Conservation (phyloP, 2,113 vertebrate species). For the Lepisosteus osseus region DNA sequence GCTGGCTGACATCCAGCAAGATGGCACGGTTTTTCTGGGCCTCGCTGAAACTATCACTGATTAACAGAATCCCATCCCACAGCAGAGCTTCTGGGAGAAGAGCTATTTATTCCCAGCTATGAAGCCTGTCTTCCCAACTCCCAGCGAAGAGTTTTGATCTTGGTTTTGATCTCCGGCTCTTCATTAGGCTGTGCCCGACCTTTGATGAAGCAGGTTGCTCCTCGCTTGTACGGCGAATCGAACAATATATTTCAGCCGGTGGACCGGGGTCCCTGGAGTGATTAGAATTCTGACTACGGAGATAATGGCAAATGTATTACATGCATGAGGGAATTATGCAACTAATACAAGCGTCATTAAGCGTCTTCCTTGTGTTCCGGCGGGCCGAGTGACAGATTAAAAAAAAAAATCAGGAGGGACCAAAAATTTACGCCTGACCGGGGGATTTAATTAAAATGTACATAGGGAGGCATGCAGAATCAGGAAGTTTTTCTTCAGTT, state of each 20-base stretch:
- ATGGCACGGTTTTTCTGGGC: too few relatives aligned
- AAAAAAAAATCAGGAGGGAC: constrained; percentile 10
- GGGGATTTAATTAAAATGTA: constrained; percentile 50
- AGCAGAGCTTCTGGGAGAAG: neutral
- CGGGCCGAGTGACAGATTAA: constrained; percentile 42
- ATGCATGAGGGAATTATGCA: constrained; percentile 40
- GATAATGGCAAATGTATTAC: constrained; percentile 40
- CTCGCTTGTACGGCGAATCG: neutral
- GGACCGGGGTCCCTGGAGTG: constrained; percentile 18
- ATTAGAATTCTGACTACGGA: constrained; percentile 34
- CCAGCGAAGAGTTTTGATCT: neutral
- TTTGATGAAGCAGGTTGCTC: neutral
- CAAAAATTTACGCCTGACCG: constrained; percentile 37
- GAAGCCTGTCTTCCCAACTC: too few relatives aligned
- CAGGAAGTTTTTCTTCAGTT: constrained; percentile 14
- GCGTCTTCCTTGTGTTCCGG: constrained; percentile 22
- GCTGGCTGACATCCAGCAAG: too few relatives aligned
- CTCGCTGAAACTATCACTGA: neutral
- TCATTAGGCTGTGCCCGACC: neutral
- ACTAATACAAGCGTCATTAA: constrained; percentile 51
- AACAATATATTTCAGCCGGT: too few relatives aligned
- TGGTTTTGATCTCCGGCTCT: neutral
- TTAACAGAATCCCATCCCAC: neutral
- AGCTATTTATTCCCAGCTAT: too few relatives aligned
- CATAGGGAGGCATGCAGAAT: constrained; percentile 29